Evolutionary conservation across 2,888 invertebrate genomes (phyloP).

Genomic region (Lasioglossum marginatum): DNA sequence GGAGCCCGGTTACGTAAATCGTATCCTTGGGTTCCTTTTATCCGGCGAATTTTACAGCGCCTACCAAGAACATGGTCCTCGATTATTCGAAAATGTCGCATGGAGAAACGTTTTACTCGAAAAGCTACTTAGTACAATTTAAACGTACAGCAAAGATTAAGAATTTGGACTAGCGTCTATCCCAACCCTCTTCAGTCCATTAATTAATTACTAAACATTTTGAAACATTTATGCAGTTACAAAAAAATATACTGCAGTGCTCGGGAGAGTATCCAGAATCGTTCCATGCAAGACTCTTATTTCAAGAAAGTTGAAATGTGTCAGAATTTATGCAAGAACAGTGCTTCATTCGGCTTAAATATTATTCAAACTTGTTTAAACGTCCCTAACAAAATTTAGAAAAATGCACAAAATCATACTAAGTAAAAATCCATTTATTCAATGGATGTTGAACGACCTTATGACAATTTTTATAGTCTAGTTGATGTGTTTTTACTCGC

Average conservation of each 20-base stretch:
- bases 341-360: too few relatives aligned
- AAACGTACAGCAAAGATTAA: not conserved
- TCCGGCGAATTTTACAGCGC: not conserved
- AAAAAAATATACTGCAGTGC: not conserved
- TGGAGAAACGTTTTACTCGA: not conserved
- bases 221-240: not conserved
- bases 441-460: too few relatives aligned
- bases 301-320: not conserved
- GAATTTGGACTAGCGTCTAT: not conserved
- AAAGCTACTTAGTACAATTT: not conserved
- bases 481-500: not conserved
- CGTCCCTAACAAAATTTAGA: too few relatives aligned
- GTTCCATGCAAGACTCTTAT: not conserved
- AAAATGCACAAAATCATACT: too few relatives aligned
- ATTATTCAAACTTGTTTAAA: too few relatives aligned
- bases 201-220: not conserved
- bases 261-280: not conserved
- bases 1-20: constrained; percentile 46
- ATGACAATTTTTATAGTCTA: not conserved
- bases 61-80: not conserved
- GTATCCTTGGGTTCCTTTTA: constrained; percentile 18
- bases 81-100: not conserved
- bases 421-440: too few relatives aligned
- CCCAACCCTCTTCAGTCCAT: not conserved
- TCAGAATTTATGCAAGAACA: not conserved